Base-by-base conservation (phyloP, 2,888 invertebrate genomes). In the Nomada fabriciana region DNA sequence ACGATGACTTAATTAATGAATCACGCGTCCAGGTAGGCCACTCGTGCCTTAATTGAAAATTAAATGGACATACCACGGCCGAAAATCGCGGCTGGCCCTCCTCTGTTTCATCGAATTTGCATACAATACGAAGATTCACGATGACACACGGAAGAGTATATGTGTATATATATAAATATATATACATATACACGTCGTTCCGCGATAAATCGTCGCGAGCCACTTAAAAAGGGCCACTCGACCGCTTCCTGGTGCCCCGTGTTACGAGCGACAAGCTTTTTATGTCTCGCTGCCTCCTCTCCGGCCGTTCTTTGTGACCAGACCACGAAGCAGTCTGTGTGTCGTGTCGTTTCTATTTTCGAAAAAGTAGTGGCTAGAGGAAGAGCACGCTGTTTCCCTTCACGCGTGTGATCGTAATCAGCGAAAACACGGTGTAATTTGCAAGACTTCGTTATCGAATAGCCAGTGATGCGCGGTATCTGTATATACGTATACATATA, bases 221-320 rank as follows among this genome's bases (percentile, higher is more conserved):
- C 76, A 82, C 76, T 87, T 87, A 80, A 87, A 80, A 85, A 83
- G 71, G 76, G 55, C 80, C 72, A 73, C 85, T 69, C 74, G 81
- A 81, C 82, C 73, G 82, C 78, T 87, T 87, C 88, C 86, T 88
- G 83, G 79, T 85, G 68, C 65, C 73, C 53, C 57, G 43, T 57
- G 73, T 61, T 63, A 72, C 42, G 59, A 57, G 23, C 77, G 65
- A 70, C 76, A 55, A 64, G 71, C 73, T 86, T 83, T 82, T 80
- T 85, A 80, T 61, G 70, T 77, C 76, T 61, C 75, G 63, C 63
- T 25, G 52, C n/a, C 76, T 69, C 70, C 52, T 36, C 36, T 7
- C 23, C 15, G 36, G 29, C 20, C 23, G 36, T 36, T 20, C 63
- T 67, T 67, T 23, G 23, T 42, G 42, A 25, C 23, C 47, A 25